These are phyloP conservation scores for Rhingia campestris DNA, from an alignment of 2,888 invertebrate species.

Conservation along the genomic window DNA sequence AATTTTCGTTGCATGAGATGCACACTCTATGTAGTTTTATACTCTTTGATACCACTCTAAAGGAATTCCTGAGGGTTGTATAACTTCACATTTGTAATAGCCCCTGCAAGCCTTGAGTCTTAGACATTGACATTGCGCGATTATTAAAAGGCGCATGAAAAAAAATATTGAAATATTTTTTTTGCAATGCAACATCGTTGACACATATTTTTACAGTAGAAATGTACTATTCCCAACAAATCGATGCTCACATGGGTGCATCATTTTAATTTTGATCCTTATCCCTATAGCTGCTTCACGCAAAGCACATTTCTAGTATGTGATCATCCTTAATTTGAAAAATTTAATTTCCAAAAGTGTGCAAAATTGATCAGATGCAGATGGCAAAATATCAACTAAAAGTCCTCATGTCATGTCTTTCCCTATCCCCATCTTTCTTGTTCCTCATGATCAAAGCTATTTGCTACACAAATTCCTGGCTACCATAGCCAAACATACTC, in stretches of 20 bases:
- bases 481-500: slow-evolving; percentile 2
- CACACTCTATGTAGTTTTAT: too few species aligned
- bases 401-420: slow-evolving; percentile 31
- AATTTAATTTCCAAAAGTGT: slow-evolving; percentile 57
- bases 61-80: too few species aligned
- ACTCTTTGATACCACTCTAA: too few species aligned
- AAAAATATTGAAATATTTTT: too few species aligned
- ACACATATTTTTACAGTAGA: too few species aligned
- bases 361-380: slow-evolving; percentile 45
- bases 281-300: neutral
- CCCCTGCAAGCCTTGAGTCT: too few species aligned
- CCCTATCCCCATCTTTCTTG: slow-evolving; percentile 4
- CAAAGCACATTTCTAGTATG: slow-evolving; percentile 2
- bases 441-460: slow-evolving; percentile 38
- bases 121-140: too few species aligned
- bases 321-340: slow-evolving; percentile 31
- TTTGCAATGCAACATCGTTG: too few species aligned
- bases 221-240: neutral
- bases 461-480: neutral
- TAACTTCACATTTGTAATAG: too few species aligned
- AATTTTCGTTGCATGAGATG: too few species aligned
- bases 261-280: neutral
- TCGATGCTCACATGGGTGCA: neutral
- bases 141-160: too few species aligned
- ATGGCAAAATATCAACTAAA: neutral